Evolutionary conservation across 2,113 vertebrate genomes (phyloP).

Genomic region (Donacobius atricapilla): DNA sequence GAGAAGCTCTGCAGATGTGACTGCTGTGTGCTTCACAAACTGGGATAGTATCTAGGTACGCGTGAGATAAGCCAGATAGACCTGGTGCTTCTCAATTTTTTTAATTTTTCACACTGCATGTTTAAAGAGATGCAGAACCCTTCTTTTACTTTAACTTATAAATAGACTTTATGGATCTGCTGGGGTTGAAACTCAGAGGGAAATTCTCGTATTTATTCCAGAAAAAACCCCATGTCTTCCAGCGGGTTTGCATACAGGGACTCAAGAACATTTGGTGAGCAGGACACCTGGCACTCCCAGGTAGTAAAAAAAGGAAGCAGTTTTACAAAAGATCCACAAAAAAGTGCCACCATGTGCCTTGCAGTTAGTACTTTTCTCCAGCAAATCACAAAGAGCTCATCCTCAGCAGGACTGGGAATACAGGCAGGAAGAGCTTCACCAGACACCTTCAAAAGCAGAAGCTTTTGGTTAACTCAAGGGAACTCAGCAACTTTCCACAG

Average conservation of each 20-base stretch:
- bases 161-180: background rate
- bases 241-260: background rate
- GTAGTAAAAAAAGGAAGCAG: background rate
- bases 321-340: background rate
- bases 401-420: background rate
- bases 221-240: background rate
- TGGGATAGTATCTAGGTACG: background rate
- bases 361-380: background rate
- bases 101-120: background rate
- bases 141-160: background rate
- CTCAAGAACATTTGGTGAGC: background rate
- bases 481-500: background rate
- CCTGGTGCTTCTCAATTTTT: background rate
- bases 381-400: background rate
- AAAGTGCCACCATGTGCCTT: background rate
- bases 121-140: background rate
- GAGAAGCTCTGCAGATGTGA: background rate
- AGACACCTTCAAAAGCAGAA: background rate
- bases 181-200: background rate
- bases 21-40: background rate
- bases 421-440: background rate
- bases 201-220: background rate
- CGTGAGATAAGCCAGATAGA: background rate
- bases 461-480: background rate
- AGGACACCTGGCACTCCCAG: background rate